These are phyloP conservation scores for Aporophyla nigra DNA, from an alignment of 2,888 invertebrate species.

Conservation along the genomic window DNA sequence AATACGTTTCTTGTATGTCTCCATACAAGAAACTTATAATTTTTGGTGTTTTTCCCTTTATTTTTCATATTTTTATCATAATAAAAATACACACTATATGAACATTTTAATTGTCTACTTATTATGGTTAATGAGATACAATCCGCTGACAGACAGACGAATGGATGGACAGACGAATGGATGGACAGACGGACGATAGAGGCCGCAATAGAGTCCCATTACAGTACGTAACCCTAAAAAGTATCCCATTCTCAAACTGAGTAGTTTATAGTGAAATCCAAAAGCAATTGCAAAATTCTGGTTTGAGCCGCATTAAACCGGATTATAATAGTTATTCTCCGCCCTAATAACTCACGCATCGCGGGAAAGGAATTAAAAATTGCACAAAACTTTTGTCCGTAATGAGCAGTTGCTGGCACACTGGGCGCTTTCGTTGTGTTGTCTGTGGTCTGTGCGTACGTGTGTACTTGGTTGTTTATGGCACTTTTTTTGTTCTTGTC, in stretches of 20 bases:
- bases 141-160: too few relatives aligned
- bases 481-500: background rate
- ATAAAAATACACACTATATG: too few relatives aligned
- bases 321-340: conserved; percentile 58
- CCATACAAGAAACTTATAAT: too few relatives aligned
- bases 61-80: too few relatives aligned
- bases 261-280: conserved; percentile 26
- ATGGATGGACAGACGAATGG: too few relatives aligned
- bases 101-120: too few relatives aligned
- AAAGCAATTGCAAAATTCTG: conserved; percentile 54
- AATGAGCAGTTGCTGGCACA: conserved; percentile 62
- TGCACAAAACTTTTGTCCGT: conserved; percentile 62
- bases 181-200: too few relatives aligned
- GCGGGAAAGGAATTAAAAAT: conserved; percentile 67
- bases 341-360: conserved; percentile 68
- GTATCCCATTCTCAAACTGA: conserved; percentile 4
- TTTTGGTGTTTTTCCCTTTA: too few relatives aligned
- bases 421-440: conserved; percentile 33
- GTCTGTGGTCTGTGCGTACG: conserved; percentile 1
- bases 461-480: background rate
- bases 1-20: too few relatives aligned
- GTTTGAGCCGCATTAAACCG: conserved; percentile 51
- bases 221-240: background rate
- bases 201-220: too few relatives aligned
- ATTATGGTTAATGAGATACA: too few relatives aligned